These are phyloP conservation scores for Tetheella fluctuosa DNA, from an alignment of 2,888 invertebrate genomes.

Conservation along the genomic window DNA sequence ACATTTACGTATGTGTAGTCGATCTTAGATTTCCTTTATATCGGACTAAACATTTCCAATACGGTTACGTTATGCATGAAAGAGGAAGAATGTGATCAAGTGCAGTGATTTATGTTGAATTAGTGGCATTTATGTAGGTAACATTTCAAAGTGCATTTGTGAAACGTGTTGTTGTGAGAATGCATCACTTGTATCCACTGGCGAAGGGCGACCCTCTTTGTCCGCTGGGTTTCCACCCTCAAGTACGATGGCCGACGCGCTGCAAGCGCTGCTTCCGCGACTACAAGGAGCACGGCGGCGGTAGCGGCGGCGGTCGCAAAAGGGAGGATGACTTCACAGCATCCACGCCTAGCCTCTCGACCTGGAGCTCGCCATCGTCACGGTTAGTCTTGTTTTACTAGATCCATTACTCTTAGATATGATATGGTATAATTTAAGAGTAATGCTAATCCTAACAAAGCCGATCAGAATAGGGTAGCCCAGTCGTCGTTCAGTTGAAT, in stretches of 20 bases:
- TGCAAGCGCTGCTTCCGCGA: slow-evolving; percentile 97
- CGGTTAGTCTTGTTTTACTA: slow-evolving; percentile 65
- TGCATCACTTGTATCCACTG: slow-evolving; percentile 90
- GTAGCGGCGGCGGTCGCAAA: slow-evolving; percentile 87
- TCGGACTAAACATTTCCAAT: slow-evolving; percentile 33
- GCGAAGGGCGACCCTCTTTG: slow-evolving; percentile 95
- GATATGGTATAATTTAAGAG: neutral
- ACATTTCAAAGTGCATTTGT: slow-evolving; percentile 77
- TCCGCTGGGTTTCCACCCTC: slow-evolving; percentile 96
- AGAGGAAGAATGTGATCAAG: slow-evolving; percentile 50
- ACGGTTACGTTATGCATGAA: slow-evolving; percentile 34
- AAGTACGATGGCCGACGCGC: slow-evolving; percentile 96
- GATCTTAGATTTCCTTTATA: slow-evolving; percentile 42
- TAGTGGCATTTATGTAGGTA: slow-evolving; percentile 67
- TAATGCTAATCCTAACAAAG: no score
- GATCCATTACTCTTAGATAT: neutral
- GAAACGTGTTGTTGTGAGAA: slow-evolving; percentile 63
- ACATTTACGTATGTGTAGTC: slow-evolving; percentile 55
- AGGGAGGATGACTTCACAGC: slow-evolving; percentile 88
- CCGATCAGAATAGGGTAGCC: no score
- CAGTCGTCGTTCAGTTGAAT: no score
- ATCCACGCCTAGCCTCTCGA: slow-evolving; percentile 91
- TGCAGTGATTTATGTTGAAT: slow-evolving; percentile 40
- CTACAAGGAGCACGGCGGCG: slow-evolving; percentile 91
- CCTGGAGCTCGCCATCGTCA: slow-evolving; percentile 85